These are phyloP conservation scores for Proteles cristata DNA, from an alignment of 2,113 vertebrate species.

Conservation along the genomic window DNA sequence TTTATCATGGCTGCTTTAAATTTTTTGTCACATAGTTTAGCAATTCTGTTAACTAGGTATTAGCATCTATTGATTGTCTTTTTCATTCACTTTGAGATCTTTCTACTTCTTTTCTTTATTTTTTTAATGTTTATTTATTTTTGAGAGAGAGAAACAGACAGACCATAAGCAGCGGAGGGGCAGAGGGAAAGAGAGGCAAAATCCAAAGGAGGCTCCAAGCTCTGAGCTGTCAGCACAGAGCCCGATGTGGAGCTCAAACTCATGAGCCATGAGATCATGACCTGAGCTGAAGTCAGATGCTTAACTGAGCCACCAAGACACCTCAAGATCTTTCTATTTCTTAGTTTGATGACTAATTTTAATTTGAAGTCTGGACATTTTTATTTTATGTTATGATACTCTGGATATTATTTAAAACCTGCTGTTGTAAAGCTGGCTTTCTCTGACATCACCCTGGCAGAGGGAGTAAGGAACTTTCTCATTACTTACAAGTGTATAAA, in stretches of 20 bases:
- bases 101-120: background rate
- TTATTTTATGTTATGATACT: background rate
- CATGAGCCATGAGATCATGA: too few relatives aligned
- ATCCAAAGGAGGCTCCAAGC: too few relatives aligned
- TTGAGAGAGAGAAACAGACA: too few relatives aligned
- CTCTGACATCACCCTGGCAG: background rate
- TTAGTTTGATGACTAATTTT: background rate
- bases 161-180: too few relatives aligned
- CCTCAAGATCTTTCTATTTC: background rate
- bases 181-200: too few relatives aligned
- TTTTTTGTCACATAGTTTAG: background rate
- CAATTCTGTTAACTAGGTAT: background rate
- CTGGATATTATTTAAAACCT: background rate
- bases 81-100: background rate
- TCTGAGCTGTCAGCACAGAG: too few relatives aligned
- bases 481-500: background rate
- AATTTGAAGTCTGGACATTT: background rate
- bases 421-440: background rate
- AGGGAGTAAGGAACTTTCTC: background rate
- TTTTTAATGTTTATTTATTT: too few relatives aligned
- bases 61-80: background rate
- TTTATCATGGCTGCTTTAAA: background rate
- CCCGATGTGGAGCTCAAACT: too few relatives aligned
- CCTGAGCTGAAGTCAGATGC: too few relatives aligned
- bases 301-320: too few relatives aligned